These are phyloP conservation scores for Gasterosteus nipponicus DNA, from an alignment of 2,113 vertebrate species.

Conservation along the genomic window DNA sequence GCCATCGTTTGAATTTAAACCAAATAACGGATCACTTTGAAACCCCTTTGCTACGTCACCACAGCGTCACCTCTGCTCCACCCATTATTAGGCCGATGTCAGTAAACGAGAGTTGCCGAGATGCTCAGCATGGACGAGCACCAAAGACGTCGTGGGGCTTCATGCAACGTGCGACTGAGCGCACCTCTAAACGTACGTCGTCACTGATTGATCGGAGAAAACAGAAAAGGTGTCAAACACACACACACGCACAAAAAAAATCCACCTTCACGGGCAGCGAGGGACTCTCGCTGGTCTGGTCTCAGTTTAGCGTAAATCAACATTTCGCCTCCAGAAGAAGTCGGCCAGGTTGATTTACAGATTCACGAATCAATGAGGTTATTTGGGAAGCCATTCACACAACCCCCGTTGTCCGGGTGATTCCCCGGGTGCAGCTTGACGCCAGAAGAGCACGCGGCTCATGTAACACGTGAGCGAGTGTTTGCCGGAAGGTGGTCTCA, in stretches of 20 bases:
- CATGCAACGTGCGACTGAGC: neutral
- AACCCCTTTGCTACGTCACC: neutral
- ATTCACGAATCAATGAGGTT: neutral
- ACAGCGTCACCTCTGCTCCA: neutral
- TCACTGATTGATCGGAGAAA: too few species aligned
- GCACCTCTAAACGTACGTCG: too few species aligned
- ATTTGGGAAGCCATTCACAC: neutral
- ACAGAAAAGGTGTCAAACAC: too few species aligned
- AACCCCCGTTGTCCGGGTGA: neutral
- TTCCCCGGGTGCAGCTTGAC: neutral
- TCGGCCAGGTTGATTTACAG: neutral
- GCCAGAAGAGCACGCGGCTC: neutral
- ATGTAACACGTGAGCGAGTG: neutral
- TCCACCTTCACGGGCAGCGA: too few species aligned
- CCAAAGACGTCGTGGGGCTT: neutral
- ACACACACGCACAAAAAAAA: too few species aligned
- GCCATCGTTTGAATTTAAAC: neutral
- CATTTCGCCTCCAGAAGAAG: neutral
- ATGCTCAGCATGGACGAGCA: neutral
- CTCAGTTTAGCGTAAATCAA: neutral
- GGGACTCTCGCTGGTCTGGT: neutral
- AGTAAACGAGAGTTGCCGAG: neutral
- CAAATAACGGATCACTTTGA: neutral
- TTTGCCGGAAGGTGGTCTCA: neutral
- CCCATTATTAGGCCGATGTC: neutral